phyloP scores from a whole-genome alignment of 2,888 invertebrate species.

The Philereme transversata region DNA sequence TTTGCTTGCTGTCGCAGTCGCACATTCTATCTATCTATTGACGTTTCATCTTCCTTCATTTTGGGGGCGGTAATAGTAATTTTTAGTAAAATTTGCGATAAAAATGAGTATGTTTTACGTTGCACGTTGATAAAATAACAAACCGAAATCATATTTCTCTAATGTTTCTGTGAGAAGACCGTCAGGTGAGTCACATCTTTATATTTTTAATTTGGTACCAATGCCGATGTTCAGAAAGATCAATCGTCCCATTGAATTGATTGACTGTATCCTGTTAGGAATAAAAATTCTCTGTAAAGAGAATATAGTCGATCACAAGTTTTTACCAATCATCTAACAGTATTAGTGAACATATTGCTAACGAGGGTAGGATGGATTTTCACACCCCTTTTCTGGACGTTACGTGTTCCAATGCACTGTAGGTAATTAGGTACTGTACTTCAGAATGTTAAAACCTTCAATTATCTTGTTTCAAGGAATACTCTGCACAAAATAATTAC shows the following conservation, averaged over 20 bases:
- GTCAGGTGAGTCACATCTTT: slow-evolving; percentile 50
- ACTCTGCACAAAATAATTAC: neutral
- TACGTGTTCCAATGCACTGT: too few species aligned
- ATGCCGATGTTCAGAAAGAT: slow-evolving; percentile 6
- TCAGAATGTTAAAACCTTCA: neutral
- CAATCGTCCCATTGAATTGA: slow-evolving; percentile 38
- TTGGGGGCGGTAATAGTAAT: slow-evolving; percentile 73
- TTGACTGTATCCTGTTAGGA: slow-evolving; percentile 62
- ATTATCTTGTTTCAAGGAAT: neutral
- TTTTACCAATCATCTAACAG: neutral
- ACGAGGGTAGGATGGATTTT: slow-evolving; percentile 6
- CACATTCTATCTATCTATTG: too few species aligned
- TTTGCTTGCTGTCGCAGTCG: too few species aligned
- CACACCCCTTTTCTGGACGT: neutral
- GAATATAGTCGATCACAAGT: slow-evolving; percentile 5
- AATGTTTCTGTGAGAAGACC: slow-evolving; percentile 49
- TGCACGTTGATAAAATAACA: slow-evolving; percentile 36
- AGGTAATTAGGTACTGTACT: neutral
- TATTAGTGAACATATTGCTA: neutral
- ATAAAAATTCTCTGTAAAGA: slow-evolving; percentile 58
- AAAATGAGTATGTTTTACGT: slow-evolving; percentile 54
- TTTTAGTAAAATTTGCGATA: slow-evolving; percentile 43
- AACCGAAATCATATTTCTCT: slow-evolving; percentile 35
- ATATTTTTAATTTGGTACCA: slow-evolving; percentile 7
- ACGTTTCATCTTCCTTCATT: slow-evolving; percentile 30